phyloP scores from a whole-genome alignment of 2,888 invertebrate genomes.

The Phengaris alcon region DNA sequence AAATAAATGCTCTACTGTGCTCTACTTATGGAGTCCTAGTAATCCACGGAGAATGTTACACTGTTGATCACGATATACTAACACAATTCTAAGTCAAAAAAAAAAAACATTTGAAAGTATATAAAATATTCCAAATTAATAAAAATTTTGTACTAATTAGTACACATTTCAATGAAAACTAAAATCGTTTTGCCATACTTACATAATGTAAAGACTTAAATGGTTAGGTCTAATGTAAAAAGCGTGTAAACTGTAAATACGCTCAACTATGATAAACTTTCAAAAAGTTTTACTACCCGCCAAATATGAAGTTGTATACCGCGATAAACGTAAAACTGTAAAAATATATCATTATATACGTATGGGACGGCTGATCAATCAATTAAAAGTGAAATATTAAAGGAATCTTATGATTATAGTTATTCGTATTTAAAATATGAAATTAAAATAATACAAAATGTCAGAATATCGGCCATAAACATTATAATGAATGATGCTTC shows the following conservation, averaged over 20 bases:
- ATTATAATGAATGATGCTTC: neutral
- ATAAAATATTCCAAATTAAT: neutral
- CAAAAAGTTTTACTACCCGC: neutral
- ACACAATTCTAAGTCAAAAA: constrained; percentile 13
- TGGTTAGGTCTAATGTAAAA: neutral
- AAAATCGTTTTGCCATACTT: neutral
- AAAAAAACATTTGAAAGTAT: neutral
- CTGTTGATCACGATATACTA: constrained; percentile 9
- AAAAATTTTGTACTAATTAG: neutral
- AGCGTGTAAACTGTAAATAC: neutral
- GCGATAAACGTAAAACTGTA: constrained; percentile 3
- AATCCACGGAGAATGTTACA: constrained; percentile 32
- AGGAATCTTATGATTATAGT: neutral
- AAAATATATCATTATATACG: constrained; percentile 5
- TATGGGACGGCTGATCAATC: constrained; percentile 9
- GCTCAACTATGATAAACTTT: neutral
- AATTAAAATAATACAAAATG: neutral
- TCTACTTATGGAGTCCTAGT: constrained; percentile 44
- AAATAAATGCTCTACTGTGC: constrained; percentile 73
- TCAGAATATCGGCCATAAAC: neutral
- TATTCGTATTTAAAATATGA: neutral
- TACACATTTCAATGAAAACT: neutral
- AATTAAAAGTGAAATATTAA: constrained; percentile 3
- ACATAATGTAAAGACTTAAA: neutral
- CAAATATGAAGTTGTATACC: constrained; percentile 12